phyloP scores from a whole-genome alignment of 64 coral and sea anemone species.

The Stylophora pistillata region DNA sequence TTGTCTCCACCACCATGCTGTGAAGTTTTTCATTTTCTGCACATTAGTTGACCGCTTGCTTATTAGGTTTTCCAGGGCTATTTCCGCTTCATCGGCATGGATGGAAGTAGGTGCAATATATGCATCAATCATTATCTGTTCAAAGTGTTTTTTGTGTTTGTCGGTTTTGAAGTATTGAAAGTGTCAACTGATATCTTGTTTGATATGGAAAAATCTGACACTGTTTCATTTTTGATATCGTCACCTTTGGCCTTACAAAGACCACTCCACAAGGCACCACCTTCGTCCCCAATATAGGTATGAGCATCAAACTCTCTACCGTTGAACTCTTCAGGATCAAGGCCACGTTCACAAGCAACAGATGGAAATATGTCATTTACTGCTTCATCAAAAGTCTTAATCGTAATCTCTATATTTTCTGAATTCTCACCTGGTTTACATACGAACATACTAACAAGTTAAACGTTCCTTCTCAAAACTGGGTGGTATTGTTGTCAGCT shows the following conservation, averaged over 20 bases:
- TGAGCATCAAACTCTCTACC: constrained; percentile 25
- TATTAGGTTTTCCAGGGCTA: constrained; percentile 31
- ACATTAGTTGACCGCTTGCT: constrained; percentile 29
- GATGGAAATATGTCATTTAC: constrained; percentile 3
- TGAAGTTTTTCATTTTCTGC: constrained; percentile 58
- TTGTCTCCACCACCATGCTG: constrained; percentile 42
- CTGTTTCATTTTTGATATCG: constrained; percentile 44
- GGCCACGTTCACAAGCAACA: constrained; percentile 9
- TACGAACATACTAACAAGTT: constrained; percentile 35
- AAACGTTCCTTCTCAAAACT: constrained; percentile 37
- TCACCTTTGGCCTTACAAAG: constrained; percentile 54
- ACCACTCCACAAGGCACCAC: constrained; percentile 36
- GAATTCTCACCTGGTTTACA: constrained; percentile 63
- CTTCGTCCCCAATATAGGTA: constrained; percentile 45
- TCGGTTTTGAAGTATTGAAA: not conserved
- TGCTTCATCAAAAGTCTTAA: constrained; percentile 18
- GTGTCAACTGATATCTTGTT: constrained; percentile 51
- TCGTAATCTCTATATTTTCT: not conserved
- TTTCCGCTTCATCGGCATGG: constrained; percentile 26
- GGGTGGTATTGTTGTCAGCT: constrained; percentile 64
- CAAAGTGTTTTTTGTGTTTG: constrained; percentile 8
- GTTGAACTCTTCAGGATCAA: not conserved
- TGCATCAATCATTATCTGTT: constrained; percentile 27
- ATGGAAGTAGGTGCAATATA: constrained; percentile 18
- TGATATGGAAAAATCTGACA: constrained; percentile 50